A percentile compares a stretch with the other conserved stretches of the same genome.
phyloP scores from a whole-genome alignment of 2,888 invertebrate species.

The Athalia rosae region DNA sequence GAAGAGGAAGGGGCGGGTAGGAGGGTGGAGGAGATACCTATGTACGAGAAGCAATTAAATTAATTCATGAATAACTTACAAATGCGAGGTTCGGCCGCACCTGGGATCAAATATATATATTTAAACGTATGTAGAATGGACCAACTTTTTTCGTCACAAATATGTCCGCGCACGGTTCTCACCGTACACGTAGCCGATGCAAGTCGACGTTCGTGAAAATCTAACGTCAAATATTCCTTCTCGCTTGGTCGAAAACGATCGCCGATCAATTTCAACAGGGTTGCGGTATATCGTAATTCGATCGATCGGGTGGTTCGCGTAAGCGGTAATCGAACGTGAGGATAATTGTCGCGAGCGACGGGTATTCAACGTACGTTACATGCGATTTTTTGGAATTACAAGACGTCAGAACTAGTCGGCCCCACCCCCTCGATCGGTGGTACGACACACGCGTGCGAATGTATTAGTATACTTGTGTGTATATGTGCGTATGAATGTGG shows the following conservation, averaged over 20 bases:
- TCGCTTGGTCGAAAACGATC: no score
- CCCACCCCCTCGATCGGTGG: no score
- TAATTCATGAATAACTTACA: constrained; percentile 73
- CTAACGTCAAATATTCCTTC: no score
- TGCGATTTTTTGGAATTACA: no score
- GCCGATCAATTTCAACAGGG: no score
- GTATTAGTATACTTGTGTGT: not conserved
- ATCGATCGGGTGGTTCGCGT: no score
- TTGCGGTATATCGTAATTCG: no score
- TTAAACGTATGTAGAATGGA: constrained; percentile 13
- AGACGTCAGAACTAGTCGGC: no score
- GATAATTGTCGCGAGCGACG: no score
- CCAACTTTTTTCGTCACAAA: not conserved
- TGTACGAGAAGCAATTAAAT: constrained; percentile 68
- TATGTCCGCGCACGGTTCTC: not conserved
- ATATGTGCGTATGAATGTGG: not conserved
- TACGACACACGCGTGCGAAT: not conserved
- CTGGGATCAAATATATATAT: constrained; percentile 54
- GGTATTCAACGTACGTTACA: no score
- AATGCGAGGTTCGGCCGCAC: constrained; percentile 61
- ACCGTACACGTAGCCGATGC: not conserved
- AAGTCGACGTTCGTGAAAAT: no score
- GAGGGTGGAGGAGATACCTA: constrained; percentile 48
- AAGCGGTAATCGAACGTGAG: no score
- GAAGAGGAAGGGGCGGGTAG: constrained; percentile 23